phyloP scores from a whole-genome alignment of 2,797 vertebrate genomes.

The Myoxocephalus aenaeus region DNA sequence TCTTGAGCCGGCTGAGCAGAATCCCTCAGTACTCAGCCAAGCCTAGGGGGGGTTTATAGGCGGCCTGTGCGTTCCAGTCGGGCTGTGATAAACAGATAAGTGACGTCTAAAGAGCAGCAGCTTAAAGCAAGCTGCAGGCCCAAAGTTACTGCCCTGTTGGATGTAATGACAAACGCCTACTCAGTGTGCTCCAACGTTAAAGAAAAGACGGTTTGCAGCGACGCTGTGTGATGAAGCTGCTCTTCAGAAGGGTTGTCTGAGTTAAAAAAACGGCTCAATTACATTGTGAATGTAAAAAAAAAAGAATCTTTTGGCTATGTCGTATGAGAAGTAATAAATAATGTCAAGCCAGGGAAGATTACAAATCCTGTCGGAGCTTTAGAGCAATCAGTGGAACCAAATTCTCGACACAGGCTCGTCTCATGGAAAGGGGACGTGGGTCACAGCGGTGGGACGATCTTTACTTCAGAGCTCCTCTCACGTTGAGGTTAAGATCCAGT shows the following conservation, averaged over 20 bases:
- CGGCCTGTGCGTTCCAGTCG: neutral
- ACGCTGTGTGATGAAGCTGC: constrained; percentile 14
- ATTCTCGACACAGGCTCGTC: neutral
- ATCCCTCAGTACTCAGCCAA: neutral
- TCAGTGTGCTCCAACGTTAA: neutral
- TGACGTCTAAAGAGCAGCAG: neutral
- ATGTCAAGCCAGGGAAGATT: neutral
- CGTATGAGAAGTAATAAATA: neutral
- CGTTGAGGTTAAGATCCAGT: constrained; percentile 51
- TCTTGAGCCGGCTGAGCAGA: neutral
- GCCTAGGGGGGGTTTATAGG: neutral
- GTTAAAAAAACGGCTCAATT: neutral
- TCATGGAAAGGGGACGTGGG: neutral
- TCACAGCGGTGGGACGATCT: constrained; percentile 7
- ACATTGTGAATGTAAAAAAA: neutral
- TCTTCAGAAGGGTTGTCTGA: neutral
- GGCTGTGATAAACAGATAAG: constrained; percentile 18
- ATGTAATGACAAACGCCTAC: neutral
- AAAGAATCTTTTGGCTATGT: neutral
- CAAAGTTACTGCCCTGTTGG: constrained; percentile 15
- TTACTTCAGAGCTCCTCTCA: constrained; percentile 27
- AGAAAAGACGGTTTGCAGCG: constrained; percentile 15
- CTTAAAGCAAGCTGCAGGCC: neutral
- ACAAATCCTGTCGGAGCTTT: constrained; percentile 24
- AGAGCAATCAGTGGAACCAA: constrained; percentile 37